Evolutionary conservation across 2,113 vertebrate genomes (phyloP), one percentile per base, ranked within the genome.

Genomic region (Scytalopus superciliaris): DNA sequence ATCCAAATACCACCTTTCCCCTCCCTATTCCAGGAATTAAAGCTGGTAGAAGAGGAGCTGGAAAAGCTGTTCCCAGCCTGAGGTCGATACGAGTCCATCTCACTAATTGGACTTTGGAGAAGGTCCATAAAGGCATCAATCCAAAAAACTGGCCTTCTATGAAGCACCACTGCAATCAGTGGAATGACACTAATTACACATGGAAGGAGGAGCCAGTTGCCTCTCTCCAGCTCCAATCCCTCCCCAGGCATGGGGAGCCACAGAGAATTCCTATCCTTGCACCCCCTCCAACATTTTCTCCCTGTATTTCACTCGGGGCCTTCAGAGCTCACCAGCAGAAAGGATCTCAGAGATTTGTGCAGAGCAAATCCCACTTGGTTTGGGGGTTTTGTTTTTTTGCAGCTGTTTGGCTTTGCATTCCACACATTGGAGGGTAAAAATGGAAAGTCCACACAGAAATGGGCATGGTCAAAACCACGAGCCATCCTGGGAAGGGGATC

Each of bases 101-200:
- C 16, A 62, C 22, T 91, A 62, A 94, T 11, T 55, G 59, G 81
- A 12, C 19, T 89, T 79, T 57, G 89, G 93, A 91, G 52, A 72
- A 70, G 17, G 21, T 57, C 64, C 88, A 81, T 2, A 6, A 57
- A 68, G 66, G 25, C 77, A 30, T 17, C 1, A 0, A 39, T 68
- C 73, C 89, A 85, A 66, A 79, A 25, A 90, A 42, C 17, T 33
- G 56, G 42, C 15, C 76, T 67, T 42, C 25, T 30, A 19, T n/a
- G 44, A 68, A 60, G 52, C 60, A 24, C 49, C 44, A 1, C 56
- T 59, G 80, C 69, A 84, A 74, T 81, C 56, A 45, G 33, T 6
- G 68, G 69, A 50, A 88, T n/a, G 49, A 39, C 37, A 22, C 53
- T 89, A 82, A 82, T 84, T 68, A 30, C 3, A 3, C 37, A 15